A percentile compares a stretch with the other conserved stretches of the same genome.
Conservation (phyloP, 2,888 invertebrate species). For the Embidobia sp. region DNA sequence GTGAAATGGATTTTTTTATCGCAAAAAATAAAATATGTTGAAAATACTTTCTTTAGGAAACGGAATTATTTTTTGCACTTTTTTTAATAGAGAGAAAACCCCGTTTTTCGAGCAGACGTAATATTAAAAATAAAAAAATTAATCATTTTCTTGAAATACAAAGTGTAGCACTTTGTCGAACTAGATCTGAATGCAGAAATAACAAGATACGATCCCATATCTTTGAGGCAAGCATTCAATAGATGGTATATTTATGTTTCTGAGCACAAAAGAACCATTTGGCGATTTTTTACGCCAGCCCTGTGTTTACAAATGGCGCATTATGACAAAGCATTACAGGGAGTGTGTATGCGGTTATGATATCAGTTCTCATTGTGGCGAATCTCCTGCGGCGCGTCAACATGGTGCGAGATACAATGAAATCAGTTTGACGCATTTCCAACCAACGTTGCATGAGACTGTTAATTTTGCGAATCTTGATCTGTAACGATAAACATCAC, state of each 20-base stretch:
- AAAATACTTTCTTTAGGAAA: too few species aligned
- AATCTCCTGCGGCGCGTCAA: constrained; percentile 61
- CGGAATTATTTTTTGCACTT: too few species aligned
- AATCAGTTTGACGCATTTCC: constrained; percentile 75
- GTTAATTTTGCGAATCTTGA: constrained; percentile 73
- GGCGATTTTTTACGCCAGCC: constrained; percentile 13
- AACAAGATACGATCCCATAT: background rate
- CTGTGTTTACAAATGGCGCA: constrained; percentile 35
- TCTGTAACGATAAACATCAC: constrained; percentile 57
- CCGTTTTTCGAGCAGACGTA: too few species aligned
- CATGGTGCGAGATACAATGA: constrained; percentile 71
- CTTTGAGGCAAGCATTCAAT: background rate
- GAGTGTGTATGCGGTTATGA: constrained; percentile 52
- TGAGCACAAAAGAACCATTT: constrained; percentile 11
- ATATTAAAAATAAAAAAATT: too few species aligned
- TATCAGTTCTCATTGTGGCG: constrained; percentile 66
- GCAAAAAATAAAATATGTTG: too few species aligned
- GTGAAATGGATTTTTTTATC: too few species aligned
- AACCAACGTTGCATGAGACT: constrained; percentile 67
- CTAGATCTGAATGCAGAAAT: background rate
- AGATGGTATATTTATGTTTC: constrained; percentile 9
- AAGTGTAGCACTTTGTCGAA: too few species aligned
- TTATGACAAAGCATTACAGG: constrained; percentile 55
- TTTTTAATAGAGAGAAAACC: too few species aligned
- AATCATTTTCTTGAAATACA: too few species aligned